Evolutionary conservation across 2,113 vertebrate genomes (phyloP).

Genomic region (Neogobius melanostomus): DNA sequence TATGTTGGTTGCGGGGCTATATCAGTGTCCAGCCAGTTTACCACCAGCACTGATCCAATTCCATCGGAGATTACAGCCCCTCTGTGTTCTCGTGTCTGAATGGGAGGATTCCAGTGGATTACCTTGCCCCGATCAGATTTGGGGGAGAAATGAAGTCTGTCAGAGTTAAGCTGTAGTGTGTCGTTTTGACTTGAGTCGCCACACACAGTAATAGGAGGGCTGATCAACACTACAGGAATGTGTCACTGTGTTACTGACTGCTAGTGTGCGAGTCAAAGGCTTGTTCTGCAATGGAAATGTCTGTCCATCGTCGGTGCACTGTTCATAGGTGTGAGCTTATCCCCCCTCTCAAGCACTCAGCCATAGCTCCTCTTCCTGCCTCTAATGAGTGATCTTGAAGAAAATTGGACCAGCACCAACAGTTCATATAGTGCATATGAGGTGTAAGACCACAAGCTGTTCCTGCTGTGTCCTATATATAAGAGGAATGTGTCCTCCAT

Average conservation of each 20-base stretch:
- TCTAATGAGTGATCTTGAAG: neutral
- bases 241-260: neutral
- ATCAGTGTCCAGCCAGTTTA: neutral
- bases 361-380: neutral
- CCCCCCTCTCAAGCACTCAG: neutral
- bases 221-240: constrained; percentile 22
- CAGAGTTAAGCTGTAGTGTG: constrained; percentile 12
- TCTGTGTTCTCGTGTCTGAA: neutral
- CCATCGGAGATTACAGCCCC: neutral
- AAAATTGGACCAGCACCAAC: neutral
- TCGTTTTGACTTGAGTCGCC: neutral
- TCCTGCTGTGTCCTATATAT: neutral
- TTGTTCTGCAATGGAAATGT: neutral
- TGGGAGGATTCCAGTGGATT: constrained; percentile 21
- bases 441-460: neutral
- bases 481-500: no score
- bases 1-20: neutral
- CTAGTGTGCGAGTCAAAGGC: neutral
- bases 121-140: constrained; percentile 20
- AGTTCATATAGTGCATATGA: neutral
- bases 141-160: constrained; percentile 15
- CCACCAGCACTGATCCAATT: neutral
- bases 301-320: neutral
- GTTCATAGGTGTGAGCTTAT: neutral
- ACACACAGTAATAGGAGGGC: constrained; percentile 7